phyloP scores from a whole-genome alignment of 1,140 invertebrate species.

The Antheraea pernyi region DNA sequence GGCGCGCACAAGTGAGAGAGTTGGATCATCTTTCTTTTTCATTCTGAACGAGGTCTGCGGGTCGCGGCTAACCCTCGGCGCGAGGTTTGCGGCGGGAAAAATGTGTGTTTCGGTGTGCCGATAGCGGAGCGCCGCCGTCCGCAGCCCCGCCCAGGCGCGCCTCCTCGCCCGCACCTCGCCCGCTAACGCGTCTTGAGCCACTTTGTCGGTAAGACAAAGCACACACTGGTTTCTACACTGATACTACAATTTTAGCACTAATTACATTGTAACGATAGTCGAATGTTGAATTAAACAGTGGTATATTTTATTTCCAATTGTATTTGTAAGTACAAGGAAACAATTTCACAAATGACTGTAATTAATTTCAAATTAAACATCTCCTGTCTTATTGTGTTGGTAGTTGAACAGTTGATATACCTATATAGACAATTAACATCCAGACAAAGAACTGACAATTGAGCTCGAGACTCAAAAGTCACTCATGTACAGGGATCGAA shows the following conservation, averaged over 20 bases:
- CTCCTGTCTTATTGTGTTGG: too few species aligned
- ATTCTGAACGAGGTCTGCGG: constrained; percentile 69
- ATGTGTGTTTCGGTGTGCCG: constrained; percentile 77
- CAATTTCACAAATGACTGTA: too few species aligned
- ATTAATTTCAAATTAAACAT: too few species aligned
- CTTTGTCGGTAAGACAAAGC: constrained; percentile 72
- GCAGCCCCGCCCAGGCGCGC: constrained; percentile 52
- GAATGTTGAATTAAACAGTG: not conserved
- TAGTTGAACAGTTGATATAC: too few species aligned
- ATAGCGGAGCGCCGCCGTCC: constrained; percentile 70
- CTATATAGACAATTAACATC: too few species aligned
- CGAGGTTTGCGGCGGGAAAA: constrained; percentile 77
- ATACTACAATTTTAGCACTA: not conserved
- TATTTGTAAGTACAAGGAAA: too few species aligned
- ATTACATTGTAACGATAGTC: not conserved
- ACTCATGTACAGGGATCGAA: too few species aligned
- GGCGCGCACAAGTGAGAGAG: constrained; percentile 38
- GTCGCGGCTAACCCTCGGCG: constrained; percentile 75
- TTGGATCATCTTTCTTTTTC: constrained; percentile 44
- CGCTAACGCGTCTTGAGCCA: constrained; percentile 76
- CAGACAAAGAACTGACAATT: too few species aligned
- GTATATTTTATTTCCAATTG: not conserved
- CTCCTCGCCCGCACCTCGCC: constrained; percentile 44
- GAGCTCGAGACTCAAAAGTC: too few species aligned
- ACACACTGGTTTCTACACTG: constrained; percentile 45